These are phyloP conservation scores for Petrolisthes manimaculis DNA, from an alignment of 2,888 invertebrate species.

Conservation along the genomic window DNA sequence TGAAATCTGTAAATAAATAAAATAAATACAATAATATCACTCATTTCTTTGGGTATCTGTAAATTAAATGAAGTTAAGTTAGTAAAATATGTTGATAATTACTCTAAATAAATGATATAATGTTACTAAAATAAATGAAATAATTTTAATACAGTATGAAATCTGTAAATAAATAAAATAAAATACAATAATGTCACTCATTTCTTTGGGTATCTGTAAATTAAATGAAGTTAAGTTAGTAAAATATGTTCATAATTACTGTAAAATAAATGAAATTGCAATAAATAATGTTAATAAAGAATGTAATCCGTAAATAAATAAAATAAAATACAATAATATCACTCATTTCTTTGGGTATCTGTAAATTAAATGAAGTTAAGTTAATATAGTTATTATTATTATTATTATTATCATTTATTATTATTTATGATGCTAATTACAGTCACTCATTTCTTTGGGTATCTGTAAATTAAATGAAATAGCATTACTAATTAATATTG, in stretches of 20 bases:
- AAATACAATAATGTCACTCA: constrained; percentile 57
- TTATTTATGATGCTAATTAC: too few relatives aligned
- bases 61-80: constrained; percentile 12
- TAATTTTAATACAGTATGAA: background rate
- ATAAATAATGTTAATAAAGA: background rate
- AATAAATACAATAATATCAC: too few relatives aligned
- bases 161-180: too few relatives aligned
- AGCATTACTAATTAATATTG: background rate
- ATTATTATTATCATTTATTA: background rate
- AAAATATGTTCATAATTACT: too few relatives aligned
- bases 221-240: background rate
- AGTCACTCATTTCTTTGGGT: constrained; percentile 38
- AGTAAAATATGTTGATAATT: background rate
- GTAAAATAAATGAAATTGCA: too few relatives aligned
- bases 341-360: background rate
- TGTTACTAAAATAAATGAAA: background rate
- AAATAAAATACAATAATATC: background rate
- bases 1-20: too few relatives aligned
- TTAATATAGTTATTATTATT: too few relatives aligned
- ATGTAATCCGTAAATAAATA: background rate
- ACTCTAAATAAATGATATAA: background rate
- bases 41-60: constrained; percentile 30
- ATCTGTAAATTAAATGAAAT: constrained; percentile 35
- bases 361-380: too few relatives aligned
- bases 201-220: constrained; percentile 36